Evolutionary conservation across 2,113 vertebrate species (phyloP).

Genomic region (Mirza zaza): DNA sequence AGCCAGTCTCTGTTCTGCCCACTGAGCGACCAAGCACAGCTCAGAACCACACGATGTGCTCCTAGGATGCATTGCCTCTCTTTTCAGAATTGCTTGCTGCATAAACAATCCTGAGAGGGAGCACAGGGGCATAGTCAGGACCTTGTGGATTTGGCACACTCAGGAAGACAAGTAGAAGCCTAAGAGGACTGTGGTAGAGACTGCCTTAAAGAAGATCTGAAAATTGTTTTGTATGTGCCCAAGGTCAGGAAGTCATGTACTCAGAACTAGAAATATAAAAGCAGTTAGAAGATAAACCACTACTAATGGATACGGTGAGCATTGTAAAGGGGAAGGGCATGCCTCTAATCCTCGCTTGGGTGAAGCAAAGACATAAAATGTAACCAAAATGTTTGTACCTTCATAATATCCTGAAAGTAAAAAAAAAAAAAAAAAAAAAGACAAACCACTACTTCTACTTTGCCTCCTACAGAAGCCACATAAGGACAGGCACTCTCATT

Average conservation of each 20-base stretch:
- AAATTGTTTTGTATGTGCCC: not conserved
- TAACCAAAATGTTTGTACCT: too few species aligned
- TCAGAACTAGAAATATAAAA: conserved; percentile 3
- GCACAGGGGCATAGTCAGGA: too few species aligned
- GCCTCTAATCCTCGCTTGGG: too few species aligned
- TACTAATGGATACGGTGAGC: not conserved
- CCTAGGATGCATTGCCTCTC: not conserved
- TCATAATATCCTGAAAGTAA: too few species aligned
- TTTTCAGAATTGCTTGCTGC: not conserved
- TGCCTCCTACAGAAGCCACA: not conserved
- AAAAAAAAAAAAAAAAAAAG: not conserved
- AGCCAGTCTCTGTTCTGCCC: not conserved
- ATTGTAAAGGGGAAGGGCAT: too few species aligned
- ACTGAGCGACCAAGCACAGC: not conserved
- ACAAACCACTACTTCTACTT: conserved; percentile 10
- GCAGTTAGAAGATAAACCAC: conserved; percentile 1
- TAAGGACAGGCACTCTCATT: not conserved
- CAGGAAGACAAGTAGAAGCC: not conserved
- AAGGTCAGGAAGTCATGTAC: not conserved
- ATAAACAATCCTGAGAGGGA: not conserved
- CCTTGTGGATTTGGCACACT: not conserved
- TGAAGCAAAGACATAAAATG: too few species aligned
- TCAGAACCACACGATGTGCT: not conserved
- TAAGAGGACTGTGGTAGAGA: not conserved
- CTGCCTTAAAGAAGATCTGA: not conserved